These are phyloP conservation scores for Cromileptes altivelis DNA, from an alignment of 2,113 vertebrate species.

Conservation along the genomic window DNA sequence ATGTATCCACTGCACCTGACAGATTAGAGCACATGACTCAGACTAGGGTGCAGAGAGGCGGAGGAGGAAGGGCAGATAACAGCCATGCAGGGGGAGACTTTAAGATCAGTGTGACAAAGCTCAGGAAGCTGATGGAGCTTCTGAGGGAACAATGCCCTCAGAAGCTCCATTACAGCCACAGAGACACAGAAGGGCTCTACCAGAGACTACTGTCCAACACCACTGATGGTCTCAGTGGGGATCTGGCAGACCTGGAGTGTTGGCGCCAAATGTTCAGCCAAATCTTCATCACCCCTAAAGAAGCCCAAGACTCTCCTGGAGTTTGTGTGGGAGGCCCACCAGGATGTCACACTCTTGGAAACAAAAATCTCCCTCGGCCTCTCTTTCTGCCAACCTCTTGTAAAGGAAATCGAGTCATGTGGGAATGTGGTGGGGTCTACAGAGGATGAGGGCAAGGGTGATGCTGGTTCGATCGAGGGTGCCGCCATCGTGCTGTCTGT, in stretches of 20 bases:
- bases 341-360: too few relatives aligned
- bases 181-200: constrained; percentile 89
- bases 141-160: constrained; percentile 89
- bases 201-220: constrained; percentile 90
- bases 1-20: too few relatives aligned
- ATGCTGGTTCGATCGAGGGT: constrained; percentile 94
- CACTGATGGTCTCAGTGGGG: constrained; percentile 70
- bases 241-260: too few relatives aligned
- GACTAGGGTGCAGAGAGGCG: neutral
- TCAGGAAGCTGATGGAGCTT: constrained; percentile 93
- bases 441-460: constrained; percentile 90
- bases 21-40: neutral
- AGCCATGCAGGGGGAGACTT: constrained; percentile 87
- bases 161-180: constrained; percentile 90
- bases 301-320: too few relatives aligned
- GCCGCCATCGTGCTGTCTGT: constrained; percentile 94
- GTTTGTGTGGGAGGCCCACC: too few relatives aligned
- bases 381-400: too few relatives aligned
- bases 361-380: too few relatives aligned
- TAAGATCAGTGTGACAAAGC: constrained; percentile 88
- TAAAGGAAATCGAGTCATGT: constrained; percentile 63
- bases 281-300: too few relatives aligned
- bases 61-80: constrained; percentile 74
- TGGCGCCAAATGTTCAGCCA: too few relatives aligned
- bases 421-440: constrained; percentile 81